Percentiles rank a stretch among this genome's conserved stretches.
Conservation (phyloP, 2,797 vertebrate species). For the Falco biarmicus region DNA sequence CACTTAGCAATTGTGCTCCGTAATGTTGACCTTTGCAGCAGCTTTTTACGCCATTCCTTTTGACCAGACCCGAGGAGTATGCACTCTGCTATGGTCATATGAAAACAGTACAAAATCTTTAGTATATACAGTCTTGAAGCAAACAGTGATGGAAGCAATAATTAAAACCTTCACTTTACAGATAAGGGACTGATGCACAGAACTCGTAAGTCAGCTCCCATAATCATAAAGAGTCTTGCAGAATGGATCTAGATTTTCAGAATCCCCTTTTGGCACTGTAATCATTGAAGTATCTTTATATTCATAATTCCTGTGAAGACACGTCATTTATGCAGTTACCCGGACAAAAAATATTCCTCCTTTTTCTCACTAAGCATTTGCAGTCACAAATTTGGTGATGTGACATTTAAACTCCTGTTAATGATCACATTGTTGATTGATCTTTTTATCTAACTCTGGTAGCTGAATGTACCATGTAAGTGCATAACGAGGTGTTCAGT, state of each 20-base stretch:
- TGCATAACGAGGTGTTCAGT: background rate
- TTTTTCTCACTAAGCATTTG: background rate
- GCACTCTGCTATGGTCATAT: background rate
- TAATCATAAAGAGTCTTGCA: background rate
- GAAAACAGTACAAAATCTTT: background rate
- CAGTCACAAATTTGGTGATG: background rate
- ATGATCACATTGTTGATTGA: background rate
- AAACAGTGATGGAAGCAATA: background rate
- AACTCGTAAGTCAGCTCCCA: background rate
- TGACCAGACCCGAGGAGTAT: background rate
- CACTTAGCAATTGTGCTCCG: fast-evolving
- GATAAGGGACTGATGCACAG: background rate
- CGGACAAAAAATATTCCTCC: background rate
- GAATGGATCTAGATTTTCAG: background rate
- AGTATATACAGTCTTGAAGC: background rate
- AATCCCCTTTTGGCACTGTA: background rate
- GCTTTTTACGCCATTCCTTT: background rate
- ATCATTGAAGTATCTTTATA: background rate
- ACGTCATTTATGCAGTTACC: background rate
- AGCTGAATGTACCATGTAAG: background rate
- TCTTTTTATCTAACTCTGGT: background rate
- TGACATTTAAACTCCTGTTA: background rate
- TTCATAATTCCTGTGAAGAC: background rate
- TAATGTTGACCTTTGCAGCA: background rate
- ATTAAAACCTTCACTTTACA: background rate